A percentile compares a stretch with the other conserved stretches of the same genome.
Evolutionary conservation across 1,140 invertebrate species (phyloP).

Genomic region (Dreissena rostriformis): DNA sequence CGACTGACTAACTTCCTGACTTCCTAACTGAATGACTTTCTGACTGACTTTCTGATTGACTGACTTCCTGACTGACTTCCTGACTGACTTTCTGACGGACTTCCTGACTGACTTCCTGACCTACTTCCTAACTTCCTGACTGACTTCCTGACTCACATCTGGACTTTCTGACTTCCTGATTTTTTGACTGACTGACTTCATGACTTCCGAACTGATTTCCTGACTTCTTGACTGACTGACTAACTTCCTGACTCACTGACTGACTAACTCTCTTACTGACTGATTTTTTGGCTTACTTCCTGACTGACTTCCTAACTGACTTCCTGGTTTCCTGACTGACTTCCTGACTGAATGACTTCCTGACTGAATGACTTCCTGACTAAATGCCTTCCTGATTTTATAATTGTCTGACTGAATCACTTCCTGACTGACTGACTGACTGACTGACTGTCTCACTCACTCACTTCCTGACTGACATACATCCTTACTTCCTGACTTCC

Average conservation of each 20-base stretch:
- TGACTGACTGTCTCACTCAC: conserved; percentile 37
- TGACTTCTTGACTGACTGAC: conserved; percentile 44
- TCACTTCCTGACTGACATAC: conserved; percentile 31
- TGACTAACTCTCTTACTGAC: conserved; percentile 47
- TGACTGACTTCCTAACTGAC: conserved; percentile 39
- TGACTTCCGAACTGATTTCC: conserved; percentile 43
- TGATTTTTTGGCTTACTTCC: conserved; percentile 26
- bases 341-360: conserved; percentile 33
- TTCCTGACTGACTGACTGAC: conserved; percentile 37
- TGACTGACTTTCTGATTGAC: conserved; percentile 44
- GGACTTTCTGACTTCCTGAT: conserved; percentile 21
- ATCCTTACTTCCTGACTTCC: conserved; percentile 25
- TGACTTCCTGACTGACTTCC: conserved; percentile 29
- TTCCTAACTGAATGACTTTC: conserved; percentile 38
- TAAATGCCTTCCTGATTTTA: conserved; percentile 16
- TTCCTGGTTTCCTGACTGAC: conserved; percentile 20
- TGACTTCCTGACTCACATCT: conserved; percentile 27
- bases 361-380: conserved; percentile 35
- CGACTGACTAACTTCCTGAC: conserved; percentile 43
- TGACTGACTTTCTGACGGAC: conserved; percentile 32
- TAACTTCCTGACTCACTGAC: conserved; percentile 36
- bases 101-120: conserved; percentile 28
- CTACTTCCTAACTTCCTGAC: conserved; percentile 29
- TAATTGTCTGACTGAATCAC: conserved; percentile 34
- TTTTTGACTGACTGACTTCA: conserved; percentile 28